phyloP scores from a whole-genome alignment of 2,113 vertebrate genomes.

The Mellivora capensis region DNA sequence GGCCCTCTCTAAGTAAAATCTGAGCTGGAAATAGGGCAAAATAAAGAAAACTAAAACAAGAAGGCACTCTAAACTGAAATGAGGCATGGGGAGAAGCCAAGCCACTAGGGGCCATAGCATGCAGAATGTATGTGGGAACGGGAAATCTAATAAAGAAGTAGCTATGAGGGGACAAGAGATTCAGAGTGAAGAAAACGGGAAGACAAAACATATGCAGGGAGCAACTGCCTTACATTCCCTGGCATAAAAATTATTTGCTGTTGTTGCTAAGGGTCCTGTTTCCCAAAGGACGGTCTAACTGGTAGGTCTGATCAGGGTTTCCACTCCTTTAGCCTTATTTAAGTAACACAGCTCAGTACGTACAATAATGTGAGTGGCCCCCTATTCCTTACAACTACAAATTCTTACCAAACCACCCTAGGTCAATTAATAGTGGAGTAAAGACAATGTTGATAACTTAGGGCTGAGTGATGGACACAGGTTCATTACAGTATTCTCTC shows the following conservation, averaged over 20 bases:
- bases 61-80: neutral
- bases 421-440: neutral
- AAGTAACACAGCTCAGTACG: neutral
- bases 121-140: neutral
- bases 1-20: neutral
- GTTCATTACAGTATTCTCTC: neutral
- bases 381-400: neutral
- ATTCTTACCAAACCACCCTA: neutral
- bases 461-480: neutral
- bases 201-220: neutral
- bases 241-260: neutral
- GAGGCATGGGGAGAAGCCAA: neutral
- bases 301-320: neutral
- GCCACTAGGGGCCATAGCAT: neutral
- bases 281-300: neutral
- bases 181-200: neutral
- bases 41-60: neutral
- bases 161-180: neutral
- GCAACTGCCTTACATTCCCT: neutral
- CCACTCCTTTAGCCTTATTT: neutral
- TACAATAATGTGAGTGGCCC: neutral
- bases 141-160: neutral
- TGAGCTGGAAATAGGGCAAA: neutral
- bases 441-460: neutral
- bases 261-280: neutral